Evolutionary conservation across 2,797 vertebrate genomes (phyloP).

Genomic region (Petrocephalus sullivani): DNA sequence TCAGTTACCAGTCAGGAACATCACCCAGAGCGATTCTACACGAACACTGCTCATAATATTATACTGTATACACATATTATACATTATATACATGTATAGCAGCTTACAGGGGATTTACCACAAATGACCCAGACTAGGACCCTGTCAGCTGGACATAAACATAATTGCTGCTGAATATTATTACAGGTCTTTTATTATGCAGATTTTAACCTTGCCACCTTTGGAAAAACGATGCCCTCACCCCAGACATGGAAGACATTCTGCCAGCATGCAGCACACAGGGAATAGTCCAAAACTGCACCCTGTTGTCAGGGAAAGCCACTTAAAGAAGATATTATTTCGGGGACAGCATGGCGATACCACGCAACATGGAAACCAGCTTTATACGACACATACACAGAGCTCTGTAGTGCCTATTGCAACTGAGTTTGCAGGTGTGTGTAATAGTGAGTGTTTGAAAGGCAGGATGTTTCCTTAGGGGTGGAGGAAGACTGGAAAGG

Average conservation of each 20-base stretch:
- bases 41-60: not conserved
- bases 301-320: not conserved
- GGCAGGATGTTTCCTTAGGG: not conserved
- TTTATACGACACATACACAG: not conserved
- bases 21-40: slow-evolving; percentile 2
- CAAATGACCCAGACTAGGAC: not conserved
- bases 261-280: not conserved
- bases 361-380: not conserved
- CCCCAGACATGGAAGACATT: not conserved
- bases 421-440: not conserved
- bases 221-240: not conserved
- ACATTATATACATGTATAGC: not conserved
- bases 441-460: not conserved
- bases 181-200: not conserved
- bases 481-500: not conserved
- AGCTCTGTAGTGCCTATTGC: not conserved
- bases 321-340: not conserved
- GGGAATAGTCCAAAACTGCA: too few species aligned
- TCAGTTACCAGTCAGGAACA: slow-evolving; percentile 25
- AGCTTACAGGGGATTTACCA: not conserved
- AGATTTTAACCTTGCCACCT: not conserved
- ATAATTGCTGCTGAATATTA: not conserved
- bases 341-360: not conserved
- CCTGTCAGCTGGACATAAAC: not conserved
- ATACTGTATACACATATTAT: not conserved